Conservation (phyloP, 2,888 invertebrate genomes). For the Lapara coniferarum region DNA sequence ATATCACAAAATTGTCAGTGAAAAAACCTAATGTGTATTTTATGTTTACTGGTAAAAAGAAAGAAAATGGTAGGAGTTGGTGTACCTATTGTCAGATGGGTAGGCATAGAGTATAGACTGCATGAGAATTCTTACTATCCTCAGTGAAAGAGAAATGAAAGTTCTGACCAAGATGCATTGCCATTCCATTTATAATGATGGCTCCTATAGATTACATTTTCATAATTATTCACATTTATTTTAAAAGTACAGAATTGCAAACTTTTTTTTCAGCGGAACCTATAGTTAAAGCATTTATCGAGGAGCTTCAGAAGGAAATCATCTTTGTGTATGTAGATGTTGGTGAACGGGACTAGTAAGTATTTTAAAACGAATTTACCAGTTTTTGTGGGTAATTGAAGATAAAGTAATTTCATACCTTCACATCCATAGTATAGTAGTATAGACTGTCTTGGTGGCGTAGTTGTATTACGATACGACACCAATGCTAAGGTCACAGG, state of each 20-base stretch:
- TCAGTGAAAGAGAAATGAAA: no score
- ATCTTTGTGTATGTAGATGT: slow-evolving; percentile 91
- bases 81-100: slow-evolving; percentile 83
- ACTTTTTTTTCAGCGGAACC: slow-evolving; percentile 87
- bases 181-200: no score
- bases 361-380: slow-evolving; percentile 40
- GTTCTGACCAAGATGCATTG: neutral
- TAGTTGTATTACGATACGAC: no score
- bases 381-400: no score
- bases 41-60: slow-evolving; percentile 68
- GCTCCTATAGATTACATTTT: no score
- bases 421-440: no score
- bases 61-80: slow-evolving; percentile 90
- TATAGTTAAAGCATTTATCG: slow-evolving; percentile 87
- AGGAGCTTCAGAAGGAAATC: slow-evolving; percentile 83
- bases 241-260: neutral
- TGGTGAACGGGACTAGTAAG: slow-evolving; percentile 89
- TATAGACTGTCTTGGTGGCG: no score
- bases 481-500: no score
- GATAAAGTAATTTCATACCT: no score
- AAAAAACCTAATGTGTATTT: slow-evolving; percentile 70
- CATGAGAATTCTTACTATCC: neutral
- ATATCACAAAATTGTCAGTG: slow-evolving; percentile 49
- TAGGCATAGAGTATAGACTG: slow-evolving; percentile 35
- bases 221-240: neutral